Base-by-base conservation (phyloP, 2,888 invertebrate species). In the Parasteatoda lunata region DNA sequence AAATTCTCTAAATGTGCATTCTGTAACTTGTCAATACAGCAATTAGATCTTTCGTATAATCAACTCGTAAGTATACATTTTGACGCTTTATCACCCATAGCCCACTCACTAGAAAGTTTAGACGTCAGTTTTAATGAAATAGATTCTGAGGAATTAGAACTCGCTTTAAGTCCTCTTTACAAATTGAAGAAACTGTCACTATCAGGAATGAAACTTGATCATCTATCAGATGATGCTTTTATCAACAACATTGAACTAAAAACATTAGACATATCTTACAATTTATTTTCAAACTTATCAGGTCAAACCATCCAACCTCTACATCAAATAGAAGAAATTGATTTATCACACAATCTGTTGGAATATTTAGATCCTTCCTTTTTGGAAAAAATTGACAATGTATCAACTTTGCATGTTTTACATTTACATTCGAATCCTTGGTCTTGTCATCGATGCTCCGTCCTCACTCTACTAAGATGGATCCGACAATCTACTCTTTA, bases 41-140 rank as follows among this genome's bases (percentile, higher is more conserved):
- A 95, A 90, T 92, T 96, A 89, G 96, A 96, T 92, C 93, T 96
- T 86, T 94, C 95, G 89, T 95, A 95, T 6, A 95, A 95, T 90
- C 93, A 94, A 5, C 88, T 91, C 45, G 89, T 88, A n/a, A 90
- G 89, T 48, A 87, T 91, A 69, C 90, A 89, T 9, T 80, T 83
- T 51, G 85, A 89, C 51, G 83, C 88, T 6, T 77, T 90, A 9
- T 80, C 79, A 11, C 89, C 90, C 45, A 71, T 90, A 64, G 73
- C 88, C 5, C 84, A 80, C n/a, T 84, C 88, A 11, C 47, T 90
- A 30, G 78, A 86, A 11, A 77, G 65, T 64, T 84, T 91, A 59
- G 90, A 91, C 75, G 71, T 91, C 68, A 88, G 89, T 51, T 89
- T 90, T 47, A 91, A 90, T 84, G 9, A 8, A 3, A 87, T 89